Evolutionary conservation across 2,888 invertebrate species (phyloP).

Genomic region (Pyrrhia umbra): DNA sequence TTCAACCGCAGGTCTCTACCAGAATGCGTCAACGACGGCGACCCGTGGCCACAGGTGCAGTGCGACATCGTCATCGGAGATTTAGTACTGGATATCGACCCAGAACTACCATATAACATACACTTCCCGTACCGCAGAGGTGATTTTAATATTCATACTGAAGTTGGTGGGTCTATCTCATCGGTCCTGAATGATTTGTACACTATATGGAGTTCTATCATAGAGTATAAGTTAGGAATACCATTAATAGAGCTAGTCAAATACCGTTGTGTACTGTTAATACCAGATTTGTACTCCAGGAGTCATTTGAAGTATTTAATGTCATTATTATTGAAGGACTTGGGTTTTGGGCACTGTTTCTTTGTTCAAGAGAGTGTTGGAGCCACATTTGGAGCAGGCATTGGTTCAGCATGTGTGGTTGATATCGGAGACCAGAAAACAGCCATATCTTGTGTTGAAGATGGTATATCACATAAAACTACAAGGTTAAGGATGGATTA

Average conservation of each 20-base stretch:
- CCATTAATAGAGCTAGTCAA: conserved; percentile 92
- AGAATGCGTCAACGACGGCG: conserved; percentile 90
- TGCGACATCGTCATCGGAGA: conserved; percentile 94
- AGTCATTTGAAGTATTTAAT: conserved; percentile 96
- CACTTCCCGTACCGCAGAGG: conserved; percentile 97
- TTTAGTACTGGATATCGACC: conserved; percentile 93
- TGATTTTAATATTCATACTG: conserved; percentile 95
- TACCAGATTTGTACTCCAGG: conserved; percentile 97
- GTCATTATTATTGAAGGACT: conserved; percentile 93
- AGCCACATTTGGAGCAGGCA: conserved; percentile 88
- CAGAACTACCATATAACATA: conserved; percentile 94
- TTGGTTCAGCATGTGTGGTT: conserved; percentile 96
- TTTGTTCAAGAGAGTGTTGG: conserved; percentile 93
- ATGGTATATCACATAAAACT: conserved; percentile 97
- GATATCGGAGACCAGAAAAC: conserved; percentile 99
- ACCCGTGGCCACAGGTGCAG: conserved; percentile 91
- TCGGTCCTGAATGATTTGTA: conserved; percentile 96
- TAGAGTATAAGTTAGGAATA: conserved; percentile 94
- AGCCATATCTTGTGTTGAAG: conserved; percentile 98
- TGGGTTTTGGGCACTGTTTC: conserved; percentile 96
- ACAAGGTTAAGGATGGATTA: conserved; percentile 96
- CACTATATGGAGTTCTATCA: conserved; percentile 96
- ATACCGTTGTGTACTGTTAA: conserved; percentile 96
- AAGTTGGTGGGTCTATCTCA: conserved; percentile 96
- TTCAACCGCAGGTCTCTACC: conserved; percentile 95